phyloP scores from a whole-genome alignment of 2,888 invertebrate genomes.

The Dolichomitus sp. region DNA sequence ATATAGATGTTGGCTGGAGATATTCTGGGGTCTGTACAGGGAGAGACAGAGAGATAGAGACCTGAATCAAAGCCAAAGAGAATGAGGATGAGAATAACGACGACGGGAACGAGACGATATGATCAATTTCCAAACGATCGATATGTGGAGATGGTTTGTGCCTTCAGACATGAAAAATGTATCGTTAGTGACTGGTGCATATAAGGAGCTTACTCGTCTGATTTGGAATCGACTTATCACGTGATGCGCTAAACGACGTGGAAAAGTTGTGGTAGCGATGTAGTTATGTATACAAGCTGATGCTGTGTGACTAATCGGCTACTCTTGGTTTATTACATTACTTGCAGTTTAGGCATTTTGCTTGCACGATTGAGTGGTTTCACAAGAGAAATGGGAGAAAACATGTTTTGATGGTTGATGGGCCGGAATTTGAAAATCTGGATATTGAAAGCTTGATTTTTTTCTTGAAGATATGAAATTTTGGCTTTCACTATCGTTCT shows the following conservation, averaged over 20 bases:
- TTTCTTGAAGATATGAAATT: too few relatives aligned
- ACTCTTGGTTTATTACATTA: not conserved
- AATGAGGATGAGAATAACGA: slow-evolving; percentile 13
- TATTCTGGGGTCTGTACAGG: not conserved
- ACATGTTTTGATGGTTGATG: too few relatives aligned
- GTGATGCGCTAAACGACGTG: not conserved
- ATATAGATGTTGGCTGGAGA: not conserved
- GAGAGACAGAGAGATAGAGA: not conserved
- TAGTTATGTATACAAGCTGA: not conserved
- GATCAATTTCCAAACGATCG: slow-evolving; percentile 22
- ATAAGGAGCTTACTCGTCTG: too few relatives aligned
- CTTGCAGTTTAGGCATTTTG: too few relatives aligned
- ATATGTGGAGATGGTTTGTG: not conserved
- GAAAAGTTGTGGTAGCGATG: not conserved
- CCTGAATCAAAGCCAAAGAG: slow-evolving; percentile 35
- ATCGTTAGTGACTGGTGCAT: not conserved
- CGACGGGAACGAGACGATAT: slow-evolving; percentile 14
- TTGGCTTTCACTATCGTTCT: too few relatives aligned
- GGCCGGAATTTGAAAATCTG: too few relatives aligned
- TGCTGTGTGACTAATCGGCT: not conserved
- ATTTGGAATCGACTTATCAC: not conserved
- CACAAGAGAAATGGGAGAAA: too few relatives aligned
- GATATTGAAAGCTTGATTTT: too few relatives aligned
- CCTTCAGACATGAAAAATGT: not conserved
- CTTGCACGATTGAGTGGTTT: too few relatives aligned